Evolutionary conservation across 2,797 vertebrate species (phyloP), one percentile per base, ranked within the genome.

Genomic region (Melanotaenia parkinsoni): DNA sequence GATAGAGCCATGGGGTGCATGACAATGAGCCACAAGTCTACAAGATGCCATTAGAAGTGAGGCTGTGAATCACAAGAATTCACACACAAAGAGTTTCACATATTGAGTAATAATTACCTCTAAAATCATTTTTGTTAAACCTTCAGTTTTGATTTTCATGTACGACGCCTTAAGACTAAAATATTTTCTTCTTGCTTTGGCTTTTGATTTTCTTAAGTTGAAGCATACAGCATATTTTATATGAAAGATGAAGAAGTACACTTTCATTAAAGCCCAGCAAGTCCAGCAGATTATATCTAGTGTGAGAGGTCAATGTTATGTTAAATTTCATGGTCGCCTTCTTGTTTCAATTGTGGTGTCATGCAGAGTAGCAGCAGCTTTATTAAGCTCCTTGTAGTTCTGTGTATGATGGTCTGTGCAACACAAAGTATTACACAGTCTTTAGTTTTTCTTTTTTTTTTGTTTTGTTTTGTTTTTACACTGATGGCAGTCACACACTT

Each of bases 1-100:
- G 82, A 81, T 68, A 73, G 77, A 87, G 86, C 80, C 80, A 82
- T 24, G 81, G 83, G 82, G 79, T 85, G 91, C 89, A 92, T 91
- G 84, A 88, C 88, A 93, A 93, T 91, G 92, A 93, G 89, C 67
- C 67, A 68, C 74, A 81, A 79, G 79, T 84, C 86, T 43, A 60
- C 84, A 87, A 90, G 81, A 89, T 88, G 80, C 86, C 81, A 83
- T 84, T 82, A 81, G 59, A 87, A 86, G 68, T 66, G 57, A 86
- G 63, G 56, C 76, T 64, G 71, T 76, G 77, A 74, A 84, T 85
- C 69, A 81, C 76, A 71, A 81, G 76, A 67, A 76, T 84, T 82
- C 77, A 64, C 37, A 82, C 63, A 58, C 35, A 67, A 72, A 77
- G 40, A 74, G 20, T 53, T 77, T 58, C 28, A 56, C 28, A 62